These are phyloP conservation scores for Drosophila rhopaloa DNA, from an alignment of 1,140 invertebrate species.

Conservation along the genomic window DNA sequence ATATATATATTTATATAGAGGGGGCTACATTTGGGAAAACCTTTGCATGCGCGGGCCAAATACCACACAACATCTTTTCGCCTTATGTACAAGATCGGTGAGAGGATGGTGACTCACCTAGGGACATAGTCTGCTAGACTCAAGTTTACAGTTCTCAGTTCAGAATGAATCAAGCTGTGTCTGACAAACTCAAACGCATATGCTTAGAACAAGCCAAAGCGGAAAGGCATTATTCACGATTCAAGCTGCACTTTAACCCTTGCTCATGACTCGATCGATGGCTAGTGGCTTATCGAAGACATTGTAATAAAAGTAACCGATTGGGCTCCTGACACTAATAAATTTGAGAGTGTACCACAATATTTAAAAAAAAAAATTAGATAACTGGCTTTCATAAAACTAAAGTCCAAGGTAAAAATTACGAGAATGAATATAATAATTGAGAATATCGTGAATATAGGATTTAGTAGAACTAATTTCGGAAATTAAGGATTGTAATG, in stretches of 20 bases:
- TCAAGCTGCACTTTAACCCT: conserved; percentile 54
- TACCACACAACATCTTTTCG: conserved; percentile 2
- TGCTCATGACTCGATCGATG: conserved; percentile 15
- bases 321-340: conserved; percentile 7
- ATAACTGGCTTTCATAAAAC: too few species aligned
- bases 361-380: neutral
- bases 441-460: too few species aligned
- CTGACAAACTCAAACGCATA: neutral
- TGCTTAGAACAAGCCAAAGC: conserved; percentile 7
- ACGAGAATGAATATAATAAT: too few species aligned
- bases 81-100: conserved; percentile 32
- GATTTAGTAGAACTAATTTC: too few species aligned
- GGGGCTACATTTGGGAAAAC: neutral
- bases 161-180: neutral
- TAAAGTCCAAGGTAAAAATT: too few species aligned
- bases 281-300: conserved; percentile 37
- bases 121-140: neutral
- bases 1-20: neutral
- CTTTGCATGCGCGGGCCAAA: neutral
- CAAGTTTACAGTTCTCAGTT: neutral
- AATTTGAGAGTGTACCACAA: neutral
- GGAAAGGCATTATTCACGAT: conserved; percentile 56
- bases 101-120: conserved; percentile 36
- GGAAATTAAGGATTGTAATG: too few species aligned
- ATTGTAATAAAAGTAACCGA: conserved; percentile 53